Evolutionary conservation across 2,113 vertebrate genomes (phyloP), one percentile per base, ranked within the genome.

Genomic region (Eulacestoma nigropectus): DNA sequence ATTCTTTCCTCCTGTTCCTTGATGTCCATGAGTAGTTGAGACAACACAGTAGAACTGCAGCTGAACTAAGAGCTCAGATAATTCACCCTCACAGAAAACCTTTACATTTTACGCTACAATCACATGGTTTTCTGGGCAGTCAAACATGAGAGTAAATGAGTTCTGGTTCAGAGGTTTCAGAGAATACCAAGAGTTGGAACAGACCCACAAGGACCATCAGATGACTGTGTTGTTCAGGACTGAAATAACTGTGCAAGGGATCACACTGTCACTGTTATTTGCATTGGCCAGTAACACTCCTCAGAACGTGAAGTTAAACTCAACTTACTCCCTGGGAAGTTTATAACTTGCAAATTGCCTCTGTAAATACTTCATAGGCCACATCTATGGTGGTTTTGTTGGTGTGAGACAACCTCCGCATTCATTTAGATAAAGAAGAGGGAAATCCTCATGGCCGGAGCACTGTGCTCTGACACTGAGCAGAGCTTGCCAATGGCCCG

Each of bases 391-490:
- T 5, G 14, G 25, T 42, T 82, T 64, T 44, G 32, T 30, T 55
- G 30, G 15, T 7, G 21, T 1, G 8, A 76, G 12, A 59, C 13
- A 62, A 29, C 0, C 3, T 30, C 55, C 6, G 32, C 13, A 12
- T 13, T 25, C 23, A 59, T 41, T 39, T 15, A 29, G 20, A 21
- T 41, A 12, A 52, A 18, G 47, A 1, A 12, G 23, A 62, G 10
- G 29, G 55, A 84, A 70, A 60, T 15, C 7, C 22, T n/a, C 37
- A 4, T 6, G 42, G 39, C 35, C 14, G 41, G 14, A 63, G 8
- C 4, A n/a, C 25, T 4, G 21, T 0, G 3, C 17, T 39, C n/a
- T 20, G 55, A 37, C 46, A 27, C 30, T 1, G 27, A 52, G 32
- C 56, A 39, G 33, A 41, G 4, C 16, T 27, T 59, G 18, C 14